These are phyloP conservation scores for Chromoteleia sp. DNA, from an alignment of 2,888 invertebrate species.

Conservation along the genomic window DNA sequence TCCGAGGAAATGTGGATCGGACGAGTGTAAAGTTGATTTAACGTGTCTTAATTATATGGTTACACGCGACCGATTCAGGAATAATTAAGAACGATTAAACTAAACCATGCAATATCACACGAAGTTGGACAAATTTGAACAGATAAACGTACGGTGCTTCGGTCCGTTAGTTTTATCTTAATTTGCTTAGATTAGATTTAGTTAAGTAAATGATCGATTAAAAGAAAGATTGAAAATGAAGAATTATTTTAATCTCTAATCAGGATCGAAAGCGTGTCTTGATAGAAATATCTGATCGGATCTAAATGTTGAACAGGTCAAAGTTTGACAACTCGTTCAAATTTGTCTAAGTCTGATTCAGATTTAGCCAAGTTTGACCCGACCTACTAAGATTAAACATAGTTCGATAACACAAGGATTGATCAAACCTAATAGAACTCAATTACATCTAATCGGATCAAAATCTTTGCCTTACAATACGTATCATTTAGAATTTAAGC, in stretches of 20 bases:
- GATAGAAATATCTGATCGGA: too few relatives aligned
- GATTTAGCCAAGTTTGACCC: neutral
- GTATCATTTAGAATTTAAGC: neutral
- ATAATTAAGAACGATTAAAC: constrained; percentile 21
- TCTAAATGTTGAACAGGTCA: too few relatives aligned
- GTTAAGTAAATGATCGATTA: too few relatives aligned
- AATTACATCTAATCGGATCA: constrained; percentile 35
- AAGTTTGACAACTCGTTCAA: too few relatives aligned
- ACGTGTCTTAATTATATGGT: constrained; percentile 7
- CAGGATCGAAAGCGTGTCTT: too few relatives aligned
- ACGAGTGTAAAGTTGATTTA: constrained; percentile 17
- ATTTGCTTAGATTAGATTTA: too few relatives aligned
- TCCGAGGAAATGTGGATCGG: neutral
- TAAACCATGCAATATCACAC: too few relatives aligned
- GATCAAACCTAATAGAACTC: constrained; percentile 20
- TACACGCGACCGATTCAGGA: neutral
- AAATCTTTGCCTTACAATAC: constrained; percentile 12
- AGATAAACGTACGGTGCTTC: too few relatives aligned
- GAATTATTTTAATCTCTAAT: too few relatives aligned
- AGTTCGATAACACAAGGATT: neutral
- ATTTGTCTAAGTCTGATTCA: neutral
- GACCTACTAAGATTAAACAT: neutral
- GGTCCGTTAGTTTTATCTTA: too few relatives aligned
- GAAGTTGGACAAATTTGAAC: too few relatives aligned
- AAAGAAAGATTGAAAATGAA: too few relatives aligned